Evolutionary conservation across 2,113 vertebrate species (phyloP), one percentile per base, ranked within the genome.

Genomic region (Colistium nudipinnis): DNA sequence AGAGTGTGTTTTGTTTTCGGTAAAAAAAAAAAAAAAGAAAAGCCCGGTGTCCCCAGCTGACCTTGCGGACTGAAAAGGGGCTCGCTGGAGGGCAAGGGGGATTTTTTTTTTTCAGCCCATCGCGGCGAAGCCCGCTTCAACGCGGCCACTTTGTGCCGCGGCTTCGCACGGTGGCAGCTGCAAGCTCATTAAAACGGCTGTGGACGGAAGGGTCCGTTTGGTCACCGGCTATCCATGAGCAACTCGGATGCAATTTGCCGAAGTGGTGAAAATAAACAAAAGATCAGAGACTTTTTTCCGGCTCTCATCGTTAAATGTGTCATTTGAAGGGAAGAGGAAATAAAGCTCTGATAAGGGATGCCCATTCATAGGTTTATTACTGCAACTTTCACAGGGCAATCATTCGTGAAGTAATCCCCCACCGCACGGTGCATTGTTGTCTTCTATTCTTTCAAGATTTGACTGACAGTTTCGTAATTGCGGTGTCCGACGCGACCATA

Each of bases 391-490:
- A 76, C 44, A 64, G 43, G 33, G 39, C 43, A 62, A 56, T 62
- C 61, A 64, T 65, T 74, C 53, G 12, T 52, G 6, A 80, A 74
- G 52, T 56, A 63, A 70, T 61, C 47, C 47, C 31, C 51, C 38
- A 33, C 9, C 70, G 70, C 62, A 30, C 10, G 13, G 52, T 72
- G 62, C 62, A 76, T 88, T 87, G 83, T 88, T 85, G 70, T 83
- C 57, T 25, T 52, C 53, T 31, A 62, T 84, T 87, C 78, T 80
- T 48, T 66, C 35, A 24, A 73, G 56, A 80, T 84, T 85, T 84
- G 88, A 90, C 64, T 80, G 88, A 70, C 82, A 82, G 70, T 75
- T 82, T 85, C 56, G 39, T 88, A 87, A 90, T 89, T 85, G 78
- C 80, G 61, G 80, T 82, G 83, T 85, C 88, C 80, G 70, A 54